phyloP scores from a whole-genome alignment of 2,113 vertebrate species.

The Furnarius figulus region DNA sequence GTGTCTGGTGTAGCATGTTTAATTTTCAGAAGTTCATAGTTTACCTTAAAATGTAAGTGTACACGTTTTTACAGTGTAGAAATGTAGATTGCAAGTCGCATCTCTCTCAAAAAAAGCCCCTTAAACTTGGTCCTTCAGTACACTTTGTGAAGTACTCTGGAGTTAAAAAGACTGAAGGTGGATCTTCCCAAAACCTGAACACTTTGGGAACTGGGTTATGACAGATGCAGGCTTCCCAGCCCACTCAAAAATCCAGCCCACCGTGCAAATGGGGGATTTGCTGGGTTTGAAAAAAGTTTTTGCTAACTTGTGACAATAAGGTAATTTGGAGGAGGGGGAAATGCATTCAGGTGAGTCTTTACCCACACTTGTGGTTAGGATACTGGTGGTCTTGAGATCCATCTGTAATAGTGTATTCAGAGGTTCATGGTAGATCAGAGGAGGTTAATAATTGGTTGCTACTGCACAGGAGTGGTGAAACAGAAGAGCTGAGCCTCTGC shows the following conservation, averaged over 20 bases:
- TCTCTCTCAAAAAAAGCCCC: neutral
- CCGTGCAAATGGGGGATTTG: neutral
- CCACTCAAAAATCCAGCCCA: neutral
- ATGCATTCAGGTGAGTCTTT: neutral
- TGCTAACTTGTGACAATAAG: neutral
- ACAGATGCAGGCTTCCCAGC: neutral
- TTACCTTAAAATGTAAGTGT: neutral
- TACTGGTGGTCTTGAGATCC: neutral
- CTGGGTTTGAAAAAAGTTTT: neutral
- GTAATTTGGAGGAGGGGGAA: neutral
- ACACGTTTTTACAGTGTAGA: neutral
- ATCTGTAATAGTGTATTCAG: neutral
- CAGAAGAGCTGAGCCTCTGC: neutral
- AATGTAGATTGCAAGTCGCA: neutral
- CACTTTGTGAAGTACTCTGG: neutral
- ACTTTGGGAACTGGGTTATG: neutral
- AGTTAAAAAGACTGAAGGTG: neutral
- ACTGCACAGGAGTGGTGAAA: neutral
- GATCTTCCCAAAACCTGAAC: neutral
- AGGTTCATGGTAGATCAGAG: neutral
- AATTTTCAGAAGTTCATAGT: neutral
- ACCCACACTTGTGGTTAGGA: neutral
- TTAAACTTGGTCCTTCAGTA: neutral
- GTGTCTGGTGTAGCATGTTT: rapidly evolving
- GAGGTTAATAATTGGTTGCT: neutral